These are phyloP conservation scores for Chionomys nivalis DNA, from an alignment of 2,113 vertebrate genomes.

Conservation along the genomic window DNA sequence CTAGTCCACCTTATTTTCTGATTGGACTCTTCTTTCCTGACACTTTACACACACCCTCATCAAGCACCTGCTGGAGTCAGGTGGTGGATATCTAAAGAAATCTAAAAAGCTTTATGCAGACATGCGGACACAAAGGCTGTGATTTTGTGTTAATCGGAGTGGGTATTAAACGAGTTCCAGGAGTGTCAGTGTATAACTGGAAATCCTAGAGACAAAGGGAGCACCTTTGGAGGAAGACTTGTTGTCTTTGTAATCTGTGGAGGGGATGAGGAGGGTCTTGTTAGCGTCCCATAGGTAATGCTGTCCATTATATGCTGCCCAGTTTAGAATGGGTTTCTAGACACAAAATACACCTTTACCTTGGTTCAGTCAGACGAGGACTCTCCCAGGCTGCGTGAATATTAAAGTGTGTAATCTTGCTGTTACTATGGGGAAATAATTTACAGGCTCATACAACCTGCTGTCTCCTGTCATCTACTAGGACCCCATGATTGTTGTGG, in stretches of 20 bases:
- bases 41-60: not conserved
- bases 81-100: not conserved
- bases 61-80: not conserved
- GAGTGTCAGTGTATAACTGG: not conserved
- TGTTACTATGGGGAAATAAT: slow-evolving; percentile 75
- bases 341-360: slow-evolving; percentile 43
- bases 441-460: slow-evolving; percentile 64
- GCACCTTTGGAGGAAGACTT: not conserved
- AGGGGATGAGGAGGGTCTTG: slow-evolving; percentile 3
- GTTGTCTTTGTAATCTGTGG: not conserved
- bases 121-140: not conserved
- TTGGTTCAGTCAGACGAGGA: slow-evolving; percentile 54
- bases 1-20: not conserved
- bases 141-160: no score
- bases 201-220: not conserved
- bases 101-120: not conserved
- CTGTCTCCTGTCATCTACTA: slow-evolving; percentile 74
- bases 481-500: slow-evolving; percentile 58
- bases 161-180: not conserved
- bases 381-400: slow-evolving; percentile 62
- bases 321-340: slow-evolving; percentile 61
- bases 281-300: slow-evolving; percentile 9
- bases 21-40: not conserved
- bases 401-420: slow-evolving; percentile 74
- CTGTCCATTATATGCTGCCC: not conserved